Evolutionary conservation across 2,888 invertebrate genomes (phyloP).

Genomic region (Phengaris alcon): DNA sequence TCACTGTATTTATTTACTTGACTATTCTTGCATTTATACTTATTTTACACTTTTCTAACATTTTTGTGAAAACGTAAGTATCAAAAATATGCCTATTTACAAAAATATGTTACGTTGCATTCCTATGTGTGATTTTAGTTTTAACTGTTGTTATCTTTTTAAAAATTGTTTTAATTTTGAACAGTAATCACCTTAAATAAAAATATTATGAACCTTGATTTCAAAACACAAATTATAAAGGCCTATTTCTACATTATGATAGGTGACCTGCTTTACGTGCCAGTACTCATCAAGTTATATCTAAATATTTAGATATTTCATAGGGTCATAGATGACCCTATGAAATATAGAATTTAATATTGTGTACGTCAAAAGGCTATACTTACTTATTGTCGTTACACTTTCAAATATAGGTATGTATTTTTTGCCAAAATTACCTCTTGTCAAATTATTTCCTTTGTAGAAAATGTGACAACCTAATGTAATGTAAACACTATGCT

Average conservation of each 20-base stretch:
- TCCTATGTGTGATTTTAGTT: constrained; percentile 40
- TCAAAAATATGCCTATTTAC: neutral
- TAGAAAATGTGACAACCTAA: no score
- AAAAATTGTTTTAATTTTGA: neutral
- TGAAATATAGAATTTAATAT: no score
- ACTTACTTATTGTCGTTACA: no score
- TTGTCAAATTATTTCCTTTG: neutral
- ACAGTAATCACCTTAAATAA: no score
- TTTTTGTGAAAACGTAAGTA: neutral
- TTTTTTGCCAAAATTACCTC: neutral
- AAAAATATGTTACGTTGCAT: constrained; percentile 34
- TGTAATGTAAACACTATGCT: no score
- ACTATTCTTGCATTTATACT: constrained; percentile 6
- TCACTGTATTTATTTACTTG: neutral
- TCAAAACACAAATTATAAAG: no score
- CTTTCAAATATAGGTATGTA: no score
- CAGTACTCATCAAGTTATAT: neutral
- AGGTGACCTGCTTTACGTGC: neutral
- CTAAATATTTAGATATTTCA: no score
- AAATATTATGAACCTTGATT: no score
- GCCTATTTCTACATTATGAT: neutral
- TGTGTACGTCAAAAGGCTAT: no score
- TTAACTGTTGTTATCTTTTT: neutral
- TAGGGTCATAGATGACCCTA: no score
- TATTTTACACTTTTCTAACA: constrained; percentile 3